Conservation (phyloP, 2,113 vertebrate genomes). For the Synchiropus splendidus region DNA sequence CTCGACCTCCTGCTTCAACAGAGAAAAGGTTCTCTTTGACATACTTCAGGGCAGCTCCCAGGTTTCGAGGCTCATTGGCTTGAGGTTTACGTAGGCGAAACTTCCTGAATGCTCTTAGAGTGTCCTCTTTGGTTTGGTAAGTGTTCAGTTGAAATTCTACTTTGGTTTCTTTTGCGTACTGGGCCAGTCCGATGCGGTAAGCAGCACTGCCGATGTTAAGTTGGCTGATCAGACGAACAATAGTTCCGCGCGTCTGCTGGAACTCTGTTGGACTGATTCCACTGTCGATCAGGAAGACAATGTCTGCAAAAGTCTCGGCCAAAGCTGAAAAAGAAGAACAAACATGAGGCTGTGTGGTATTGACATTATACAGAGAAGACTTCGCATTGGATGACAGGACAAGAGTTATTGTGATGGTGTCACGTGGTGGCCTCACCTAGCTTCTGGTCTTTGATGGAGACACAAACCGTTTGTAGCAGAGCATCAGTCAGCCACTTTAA, state of each 20-base stretch:
- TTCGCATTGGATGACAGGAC: too few relatives aligned
- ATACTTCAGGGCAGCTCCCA: slow-evolving; percentile 54
- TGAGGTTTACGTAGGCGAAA: slow-evolving; percentile 18
- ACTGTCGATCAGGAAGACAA: slow-evolving; percentile 75
- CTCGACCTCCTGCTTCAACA: slow-evolving; percentile 50
- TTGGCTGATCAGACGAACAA: slow-evolving; percentile 38
- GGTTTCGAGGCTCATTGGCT: slow-evolving; percentile 30
- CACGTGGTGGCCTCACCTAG: slow-evolving; percentile 40
- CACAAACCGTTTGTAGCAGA: slow-evolving; percentile 64
- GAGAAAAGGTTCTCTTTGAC: slow-evolving; percentile 57
- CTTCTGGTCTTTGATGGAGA: slow-evolving; percentile 53
- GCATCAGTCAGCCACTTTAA: slow-evolving; percentile 42
- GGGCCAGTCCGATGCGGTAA: slow-evolving; percentile 69
- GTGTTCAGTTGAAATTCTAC: slow-evolving; percentile 68
- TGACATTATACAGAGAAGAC: background rate
- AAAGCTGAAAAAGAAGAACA: slow-evolving; percentile 46
- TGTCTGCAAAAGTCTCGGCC: slow-evolving; percentile 62
- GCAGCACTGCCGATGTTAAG: slow-evolving; percentile 58
- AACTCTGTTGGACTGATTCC: slow-evolving; percentile 38
- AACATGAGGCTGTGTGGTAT: background rate
- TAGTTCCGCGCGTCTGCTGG: slow-evolving; percentile 35
- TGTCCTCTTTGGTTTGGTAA: slow-evolving; percentile 47
- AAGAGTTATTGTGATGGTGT: background rate
- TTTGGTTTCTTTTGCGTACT: slow-evolving; percentile 50
- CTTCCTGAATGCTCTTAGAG: slow-evolving; percentile 20